These are phyloP conservation scores for Pararge aegeria DNA, from an alignment of 1,140 invertebrate genomes.

Conservation along the genomic window DNA sequence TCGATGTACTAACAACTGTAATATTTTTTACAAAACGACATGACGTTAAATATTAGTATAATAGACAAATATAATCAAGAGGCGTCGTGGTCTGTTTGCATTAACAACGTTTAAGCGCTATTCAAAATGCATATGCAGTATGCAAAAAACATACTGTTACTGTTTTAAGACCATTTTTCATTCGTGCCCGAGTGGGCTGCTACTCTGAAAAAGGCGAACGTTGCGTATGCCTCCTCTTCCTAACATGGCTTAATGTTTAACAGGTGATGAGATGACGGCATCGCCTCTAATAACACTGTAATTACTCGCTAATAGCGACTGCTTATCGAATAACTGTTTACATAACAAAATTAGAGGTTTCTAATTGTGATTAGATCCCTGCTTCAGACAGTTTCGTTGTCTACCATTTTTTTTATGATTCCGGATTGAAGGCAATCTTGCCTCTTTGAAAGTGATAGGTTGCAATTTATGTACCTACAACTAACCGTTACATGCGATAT, in stretches of 20 bases:
- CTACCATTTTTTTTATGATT: background rate
- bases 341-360: constrained; percentile 2
- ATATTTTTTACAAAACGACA: too few relatives aligned
- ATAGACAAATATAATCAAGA: too few relatives aligned
- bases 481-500: background rate
- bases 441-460: background rate
- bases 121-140: too few relatives aligned
- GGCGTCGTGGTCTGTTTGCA: too few relatives aligned
- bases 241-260: background rate
- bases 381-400: background rate
- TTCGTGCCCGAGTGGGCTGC: background rate
- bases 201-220: background rate
- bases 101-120: too few relatives aligned
- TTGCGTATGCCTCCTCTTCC: background rate
- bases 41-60: too few relatives aligned
- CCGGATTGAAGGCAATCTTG: background rate
- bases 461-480: background rate
- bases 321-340: constrained; percentile 10
- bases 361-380: constrained; percentile 5
- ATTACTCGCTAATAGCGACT: constrained; percentile 12
- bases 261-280: constrained; percentile 12
- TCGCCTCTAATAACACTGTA: constrained; percentile 9
- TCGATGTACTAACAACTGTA: too few relatives aligned
- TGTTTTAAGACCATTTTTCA: too few relatives aligned
- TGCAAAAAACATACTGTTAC: too few relatives aligned